These are phyloP conservation scores for Nipponia nippon DNA, from an alignment of 2,113 vertebrate genomes.

Conservation along the genomic window DNA sequence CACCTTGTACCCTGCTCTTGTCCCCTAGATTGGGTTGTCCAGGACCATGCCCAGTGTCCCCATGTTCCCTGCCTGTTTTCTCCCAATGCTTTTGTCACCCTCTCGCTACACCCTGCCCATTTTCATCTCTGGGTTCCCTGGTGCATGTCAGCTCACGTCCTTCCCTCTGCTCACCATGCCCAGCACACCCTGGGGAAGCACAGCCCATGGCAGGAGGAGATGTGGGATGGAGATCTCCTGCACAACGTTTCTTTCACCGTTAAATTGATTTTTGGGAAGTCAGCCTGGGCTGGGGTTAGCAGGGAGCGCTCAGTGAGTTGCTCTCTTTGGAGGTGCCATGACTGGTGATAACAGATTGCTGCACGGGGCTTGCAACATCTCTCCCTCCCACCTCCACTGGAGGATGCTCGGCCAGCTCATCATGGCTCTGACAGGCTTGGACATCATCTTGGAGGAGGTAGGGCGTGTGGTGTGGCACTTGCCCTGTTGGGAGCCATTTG, in stretches of 20 bases:
- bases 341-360: background rate
- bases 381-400: background rate
- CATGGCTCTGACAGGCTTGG: background rate
- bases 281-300: background rate
- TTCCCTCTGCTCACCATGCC: background rate
- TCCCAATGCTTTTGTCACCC: background rate
- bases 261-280: too few species aligned
- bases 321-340: background rate
- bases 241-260: background rate
- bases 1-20: background rate
- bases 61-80: background rate
- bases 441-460: background rate
- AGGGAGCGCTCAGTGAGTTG: background rate
- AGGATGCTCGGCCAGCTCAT: background rate
- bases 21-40: background rate
- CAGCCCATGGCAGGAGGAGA: background rate
- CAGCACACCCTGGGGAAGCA: background rate
- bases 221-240: background rate
- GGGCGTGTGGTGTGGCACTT: fast-evolving
- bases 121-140: background rate
- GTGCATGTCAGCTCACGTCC: background rate
- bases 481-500: background rate
- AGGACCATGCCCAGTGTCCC: background rate
- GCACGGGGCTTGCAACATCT: fast-evolving
- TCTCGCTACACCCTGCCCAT: background rate